A percentile compares a stretch with the other conserved stretches of the same genome.
Conservation (phyloP, 2,888 invertebrate genomes). For the Meteorus colon region DNA sequence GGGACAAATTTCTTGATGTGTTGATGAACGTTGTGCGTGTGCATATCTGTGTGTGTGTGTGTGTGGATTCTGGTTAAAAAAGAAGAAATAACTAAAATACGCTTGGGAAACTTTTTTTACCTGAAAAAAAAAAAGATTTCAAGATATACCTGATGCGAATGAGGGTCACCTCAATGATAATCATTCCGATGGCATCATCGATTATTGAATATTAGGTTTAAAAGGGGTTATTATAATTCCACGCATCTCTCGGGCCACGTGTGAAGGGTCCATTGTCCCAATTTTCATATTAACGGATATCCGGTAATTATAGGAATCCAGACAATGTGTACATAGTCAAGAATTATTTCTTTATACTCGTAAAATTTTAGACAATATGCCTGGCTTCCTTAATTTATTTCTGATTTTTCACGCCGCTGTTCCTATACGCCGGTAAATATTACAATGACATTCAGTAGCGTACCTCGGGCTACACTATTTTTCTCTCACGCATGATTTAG, state of each 20-base stretch:
- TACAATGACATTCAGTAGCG: slow-evolving; percentile 57
- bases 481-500: slow-evolving; percentile 35
- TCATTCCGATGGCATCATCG: neutral
- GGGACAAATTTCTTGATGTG: neutral
- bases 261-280: neutral
- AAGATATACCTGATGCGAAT: slow-evolving; percentile 3
- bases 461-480: slow-evolving; percentile 42
- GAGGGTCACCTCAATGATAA: slow-evolving; percentile 3
- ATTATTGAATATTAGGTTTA: slow-evolving; percentile 2
- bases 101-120: neutral
- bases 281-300: slow-evolving; percentile 9
- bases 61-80: neutral
- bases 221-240: slow-evolving; percentile 9
- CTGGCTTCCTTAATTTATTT: slow-evolving; percentile 2
- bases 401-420: slow-evolving; percentile 13
- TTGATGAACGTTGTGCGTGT: neutral
- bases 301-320: neutral
- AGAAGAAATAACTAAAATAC: neutral
- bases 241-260: neutral
- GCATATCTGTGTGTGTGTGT: no score
- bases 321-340: neutral
- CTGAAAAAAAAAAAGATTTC: neutral
- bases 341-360: slow-evolving; percentile 22
- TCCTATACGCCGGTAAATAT: slow-evolving; percentile 24
- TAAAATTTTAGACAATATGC: slow-evolving; percentile 10